Evolutionary conservation across 2,888 invertebrate genomes (phyloP), one percentile per base, ranked within the genome.

Genomic region (Deilephila elpenor): DNA sequence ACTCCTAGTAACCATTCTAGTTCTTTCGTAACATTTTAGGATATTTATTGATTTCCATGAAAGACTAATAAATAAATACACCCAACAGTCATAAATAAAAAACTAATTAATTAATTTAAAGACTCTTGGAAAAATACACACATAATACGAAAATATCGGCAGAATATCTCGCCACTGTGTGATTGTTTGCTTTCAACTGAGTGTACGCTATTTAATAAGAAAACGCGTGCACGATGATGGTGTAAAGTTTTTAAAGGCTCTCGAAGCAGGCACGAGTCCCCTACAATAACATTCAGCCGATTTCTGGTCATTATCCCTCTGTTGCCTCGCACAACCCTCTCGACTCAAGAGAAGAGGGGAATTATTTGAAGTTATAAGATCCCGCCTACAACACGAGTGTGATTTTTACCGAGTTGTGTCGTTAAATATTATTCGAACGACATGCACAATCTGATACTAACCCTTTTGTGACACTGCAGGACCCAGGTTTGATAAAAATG

Each of bases 281-380:
- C 56, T 7, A 56, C n/a, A 56, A 1, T n/a, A n/a, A n/a, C 19
- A 44, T 44, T 44, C n/a, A 56, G 56, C n/a, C 56, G 56, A n/a
- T 56, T 56, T n/a, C n/a, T n/a, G 56, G 56, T 56, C 56, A n/a
- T n/a, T 5, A 56, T 56, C 56, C n/a, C 56, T 56, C 19, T n/a
- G 56, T 56, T n/a, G 56, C 56, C 56, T n/a, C 56, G 19, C 56
- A n/a, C 56, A 56, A 56, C 56, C 56, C 56, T 56, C 56, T 56
- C n/a, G n/a, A n/a, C 5, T n/a, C n/a, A 56, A 56, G 56, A 56
- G 56, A 56, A 5, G 56, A 56, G 56, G 56, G 56, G 56, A 56
- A 56, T 56, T 56, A 56, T n/a, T 56, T 56, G 56, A 56, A 17
- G 56, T n/a, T 56, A 56, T 56, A 56, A 56, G 56, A 56, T 56